These are phyloP conservation scores for Drosophila neutralis DNA, from an alignment of 2,888 invertebrate species.

Conservation along the genomic window DNA sequence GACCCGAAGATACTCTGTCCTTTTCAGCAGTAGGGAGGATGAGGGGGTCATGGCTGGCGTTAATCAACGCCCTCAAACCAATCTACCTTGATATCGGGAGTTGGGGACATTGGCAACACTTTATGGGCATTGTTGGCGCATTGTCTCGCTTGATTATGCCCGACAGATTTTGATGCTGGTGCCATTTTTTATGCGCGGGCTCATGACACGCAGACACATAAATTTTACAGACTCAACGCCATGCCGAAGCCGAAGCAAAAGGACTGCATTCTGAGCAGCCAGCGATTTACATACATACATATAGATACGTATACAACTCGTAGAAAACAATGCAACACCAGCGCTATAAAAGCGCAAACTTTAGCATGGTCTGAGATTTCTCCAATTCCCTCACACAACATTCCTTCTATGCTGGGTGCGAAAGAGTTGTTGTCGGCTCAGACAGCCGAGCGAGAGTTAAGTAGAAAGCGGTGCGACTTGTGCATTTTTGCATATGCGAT, in stretches of 20 bases:
- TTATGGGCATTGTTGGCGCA: conserved; percentile 69
- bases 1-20: background rate
- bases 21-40: background rate
- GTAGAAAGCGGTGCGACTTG: background rate
- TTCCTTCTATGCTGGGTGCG: conserved; percentile 32
- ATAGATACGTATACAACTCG: conserved; percentile 10
- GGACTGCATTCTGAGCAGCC: conserved; percentile 34
- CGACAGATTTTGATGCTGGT: conserved; percentile 70
- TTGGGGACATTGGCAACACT: conserved; percentile 38
- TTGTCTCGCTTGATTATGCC: conserved; percentile 79
- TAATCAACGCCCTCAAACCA: conserved; percentile 64
- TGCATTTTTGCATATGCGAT: background rate
- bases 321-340: conserved; percentile 35
- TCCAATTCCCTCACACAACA: background rate
- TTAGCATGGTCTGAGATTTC: conserved; percentile 18
- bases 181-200: conserved; percentile 61
- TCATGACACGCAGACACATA: conserved; percentile 74
- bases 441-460: background rate
- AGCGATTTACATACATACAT: conserved; percentile 47
- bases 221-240: conserved; percentile 58
- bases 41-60: conserved; percentile 35
- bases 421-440: background rate
- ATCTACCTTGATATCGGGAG: conserved; percentile 20
- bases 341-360: background rate
- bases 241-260: conserved; percentile 3